A percentile compares a stretch with the other conserved stretches of the same genome.
Conservation (phyloP, 23 tunicate species). For the Diplosoma virens region DNA sequence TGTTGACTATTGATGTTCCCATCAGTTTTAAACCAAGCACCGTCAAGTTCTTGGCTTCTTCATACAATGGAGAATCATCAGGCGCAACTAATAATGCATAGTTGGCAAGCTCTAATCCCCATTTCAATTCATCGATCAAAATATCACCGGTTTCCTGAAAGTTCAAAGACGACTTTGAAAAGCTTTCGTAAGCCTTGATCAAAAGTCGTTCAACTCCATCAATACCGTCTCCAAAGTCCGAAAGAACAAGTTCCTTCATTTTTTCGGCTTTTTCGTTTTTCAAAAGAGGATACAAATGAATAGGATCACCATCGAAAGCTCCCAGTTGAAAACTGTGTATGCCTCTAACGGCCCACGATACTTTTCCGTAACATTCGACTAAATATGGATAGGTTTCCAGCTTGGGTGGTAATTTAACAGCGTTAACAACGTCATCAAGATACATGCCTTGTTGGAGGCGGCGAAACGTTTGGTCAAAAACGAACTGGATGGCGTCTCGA, state of each 20-base stretch:
- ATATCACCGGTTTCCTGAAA: constrained; percentile 26
- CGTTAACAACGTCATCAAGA: constrained; percentile 60
- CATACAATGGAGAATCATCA: background rate
- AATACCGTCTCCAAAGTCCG: background rate
- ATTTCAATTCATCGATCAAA: constrained; percentile 45
- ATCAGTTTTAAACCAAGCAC: constrained; percentile 26
- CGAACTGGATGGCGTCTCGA: constrained; percentile 83
- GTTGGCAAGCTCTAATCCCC: constrained; percentile 66
- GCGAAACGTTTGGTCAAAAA: constrained; percentile 83
- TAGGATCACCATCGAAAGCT: constrained; percentile 77
- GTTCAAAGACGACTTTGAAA: constrained; percentile 10
- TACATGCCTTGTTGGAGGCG: constrained; percentile 34
- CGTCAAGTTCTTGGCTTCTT: constrained; percentile 30
- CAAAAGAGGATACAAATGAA: constrained; percentile 52
- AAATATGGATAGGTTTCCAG: constrained; percentile 60
- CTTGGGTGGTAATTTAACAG: constrained; percentile 55
- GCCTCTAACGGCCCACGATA: constrained; percentile 81
- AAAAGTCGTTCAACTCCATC: constrained; percentile 35
- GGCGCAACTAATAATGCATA: constrained; percentile 13
- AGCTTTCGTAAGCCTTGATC: constrained; percentile 17
- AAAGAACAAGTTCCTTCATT: constrained; percentile 3
- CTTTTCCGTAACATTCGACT: constrained; percentile 75
- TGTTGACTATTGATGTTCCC: constrained; percentile 11
- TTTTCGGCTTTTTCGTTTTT: constrained; percentile 34
- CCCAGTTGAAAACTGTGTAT: constrained; percentile 60